Evolutionary conservation across 2,797 vertebrate genomes (phyloP).

Genomic region (Pampus argenteus): DNA sequence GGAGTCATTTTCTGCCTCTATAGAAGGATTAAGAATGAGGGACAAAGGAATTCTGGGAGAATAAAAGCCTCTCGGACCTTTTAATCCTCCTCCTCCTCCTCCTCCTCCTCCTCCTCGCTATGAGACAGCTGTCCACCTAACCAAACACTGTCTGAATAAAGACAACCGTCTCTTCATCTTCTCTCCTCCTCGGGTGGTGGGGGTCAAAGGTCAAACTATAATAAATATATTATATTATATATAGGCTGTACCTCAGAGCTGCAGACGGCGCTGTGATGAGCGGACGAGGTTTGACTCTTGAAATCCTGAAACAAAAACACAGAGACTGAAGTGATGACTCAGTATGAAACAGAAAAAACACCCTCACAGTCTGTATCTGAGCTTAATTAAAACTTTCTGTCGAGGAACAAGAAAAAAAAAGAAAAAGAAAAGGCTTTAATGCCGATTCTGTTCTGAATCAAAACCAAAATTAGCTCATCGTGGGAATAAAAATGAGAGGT

Average conservation of each 20-base stretch:
- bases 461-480: constrained; percentile 59
- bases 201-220: not conserved
- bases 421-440: constrained; percentile 46
- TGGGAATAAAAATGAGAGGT: constrained; percentile 34
- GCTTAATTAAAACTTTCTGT: constrained; percentile 57
- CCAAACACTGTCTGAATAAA: constrained; percentile 20
- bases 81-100: constrained; percentile 72
- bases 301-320: constrained; percentile 10
- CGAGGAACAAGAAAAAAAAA: constrained; percentile 9
- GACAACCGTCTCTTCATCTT: not conserved
- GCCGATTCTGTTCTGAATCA: constrained; percentile 53
- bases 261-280: constrained; percentile 63
- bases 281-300: constrained; percentile 72
- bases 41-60: constrained; percentile 57
- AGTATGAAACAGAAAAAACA: constrained; percentile 51
- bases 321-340: constrained; percentile 22
- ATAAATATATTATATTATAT: too few species aligned
- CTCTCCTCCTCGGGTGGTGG: not conserved
- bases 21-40: constrained; percentile 25
- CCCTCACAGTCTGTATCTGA: constrained; percentile 45
- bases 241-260: constrained; percentile 83
- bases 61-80: constrained; percentile 38
- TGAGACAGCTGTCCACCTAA: constrained; percentile 39
- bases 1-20: constrained; percentile 17
- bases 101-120: constrained; percentile 65